phyloP scores from a whole-genome alignment of 1,140 invertebrate species.

The Gonatopus flavifemur region DNA sequence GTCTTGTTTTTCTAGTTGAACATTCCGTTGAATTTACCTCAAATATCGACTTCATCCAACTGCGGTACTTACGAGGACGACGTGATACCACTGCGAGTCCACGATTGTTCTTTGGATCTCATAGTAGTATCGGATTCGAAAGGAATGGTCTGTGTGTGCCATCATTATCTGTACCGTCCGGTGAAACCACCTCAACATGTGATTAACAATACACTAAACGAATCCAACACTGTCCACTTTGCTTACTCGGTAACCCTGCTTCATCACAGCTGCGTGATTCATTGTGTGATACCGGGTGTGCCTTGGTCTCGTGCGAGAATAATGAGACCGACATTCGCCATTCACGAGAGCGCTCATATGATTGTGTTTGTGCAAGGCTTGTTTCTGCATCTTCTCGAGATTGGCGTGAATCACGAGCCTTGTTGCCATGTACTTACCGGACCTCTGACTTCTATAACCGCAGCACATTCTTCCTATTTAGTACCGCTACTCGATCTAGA shows the following conservation, averaged over 20 bases:
- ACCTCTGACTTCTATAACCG: conserved; percentile 59
- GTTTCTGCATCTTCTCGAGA: conserved; percentile 79
- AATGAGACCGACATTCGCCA: conserved; percentile 72
- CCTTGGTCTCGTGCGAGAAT: conserved; percentile 74
- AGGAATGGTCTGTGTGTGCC: conserved; percentile 79
- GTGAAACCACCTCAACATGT: conserved; percentile 63
- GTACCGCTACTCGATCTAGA: conserved; percentile 60
- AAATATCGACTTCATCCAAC: conserved; percentile 62
- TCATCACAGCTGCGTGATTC: conserved; percentile 79
- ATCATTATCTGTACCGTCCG: conserved; percentile 82
- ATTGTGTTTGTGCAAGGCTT: conserved; percentile 75
- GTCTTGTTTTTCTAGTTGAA: conserved; percentile 65
- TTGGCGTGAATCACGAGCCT: conserved; percentile 77
- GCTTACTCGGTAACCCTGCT: conserved; percentile 80
- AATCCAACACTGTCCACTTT: conserved; percentile 73
- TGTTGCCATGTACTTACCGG: conserved; percentile 74
- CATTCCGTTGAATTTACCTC: conserved; percentile 78
- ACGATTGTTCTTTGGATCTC: conserved; percentile 79
- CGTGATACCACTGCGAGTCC: conserved; percentile 73
- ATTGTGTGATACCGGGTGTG: conserved; percentile 77
- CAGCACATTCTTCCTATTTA: conserved; percentile 63
- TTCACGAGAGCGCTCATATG: conserved; percentile 74
- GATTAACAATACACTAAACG: conserved; percentile 56
- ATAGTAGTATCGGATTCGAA: conserved; percentile 73
- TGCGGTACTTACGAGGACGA: conserved; percentile 77